phyloP scores from a whole-genome alignment of 2,113 vertebrate species.

The Archilochus colubris region DNA sequence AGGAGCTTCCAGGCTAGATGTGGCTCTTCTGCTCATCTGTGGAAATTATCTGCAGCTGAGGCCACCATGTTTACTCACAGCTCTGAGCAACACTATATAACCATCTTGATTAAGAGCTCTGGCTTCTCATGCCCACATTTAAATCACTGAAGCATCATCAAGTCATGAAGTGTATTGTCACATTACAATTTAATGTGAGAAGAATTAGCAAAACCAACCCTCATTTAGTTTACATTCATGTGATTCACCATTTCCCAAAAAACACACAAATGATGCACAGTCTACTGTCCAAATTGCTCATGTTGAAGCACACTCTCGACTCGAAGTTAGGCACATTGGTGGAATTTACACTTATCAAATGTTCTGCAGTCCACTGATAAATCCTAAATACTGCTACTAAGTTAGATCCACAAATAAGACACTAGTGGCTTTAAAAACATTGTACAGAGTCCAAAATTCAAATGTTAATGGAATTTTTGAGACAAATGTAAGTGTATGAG shows the following conservation, averaged over 20 bases:
- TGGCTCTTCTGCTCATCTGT: background rate
- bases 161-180: background rate
- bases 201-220: background rate
- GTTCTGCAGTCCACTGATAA: background rate
- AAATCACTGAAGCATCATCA: slow-evolving; percentile 6
- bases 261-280: background rate
- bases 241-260: background rate
- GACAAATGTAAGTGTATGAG: background rate
- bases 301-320: background rate
- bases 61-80: background rate
- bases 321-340: background rate
- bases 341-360: background rate
- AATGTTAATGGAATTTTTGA: background rate
- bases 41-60: slow-evolving; percentile 7
- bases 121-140: background rate
- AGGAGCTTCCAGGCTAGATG: background rate
- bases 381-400: background rate
- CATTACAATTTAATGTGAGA: background rate
- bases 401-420: background rate
- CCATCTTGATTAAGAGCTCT: background rate
- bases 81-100: background rate
- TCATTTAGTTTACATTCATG: background rate
- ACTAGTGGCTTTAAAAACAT: background rate
- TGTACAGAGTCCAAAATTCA: background rate
- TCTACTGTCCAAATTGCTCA: background rate